A percentile compares a stretch with the other conserved stretches of the same genome.
These are phyloP conservation scores for Platysternon megacephalum DNA, from an alignment of 2,113 vertebrate species.

Conservation along the genomic window DNA sequence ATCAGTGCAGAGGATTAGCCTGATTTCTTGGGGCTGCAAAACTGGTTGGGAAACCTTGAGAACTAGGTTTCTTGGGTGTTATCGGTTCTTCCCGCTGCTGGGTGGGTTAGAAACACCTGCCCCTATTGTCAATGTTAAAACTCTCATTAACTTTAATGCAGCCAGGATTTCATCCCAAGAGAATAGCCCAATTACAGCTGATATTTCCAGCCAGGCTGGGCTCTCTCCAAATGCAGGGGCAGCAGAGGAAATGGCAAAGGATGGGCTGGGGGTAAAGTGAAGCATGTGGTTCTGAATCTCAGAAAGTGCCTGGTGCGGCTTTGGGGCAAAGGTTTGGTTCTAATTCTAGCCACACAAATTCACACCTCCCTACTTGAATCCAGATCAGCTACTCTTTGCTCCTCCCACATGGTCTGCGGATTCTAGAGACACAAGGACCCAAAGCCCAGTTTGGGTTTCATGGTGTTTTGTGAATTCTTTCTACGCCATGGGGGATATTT, in stretches of 20 bases:
- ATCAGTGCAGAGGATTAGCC: background rate
- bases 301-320: background rate
- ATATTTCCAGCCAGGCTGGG: background rate
- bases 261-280: background rate
- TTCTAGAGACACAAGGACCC: background rate
- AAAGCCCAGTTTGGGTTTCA: background rate
- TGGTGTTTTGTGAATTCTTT: background rate
- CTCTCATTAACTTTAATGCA: background rate
- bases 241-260: background rate
- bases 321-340: background rate
- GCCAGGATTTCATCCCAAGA: background rate
- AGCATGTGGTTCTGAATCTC: background rate
- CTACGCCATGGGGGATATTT: background rate
- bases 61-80: background rate
- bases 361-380: background rate
- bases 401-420: background rate
- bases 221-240: background rate
- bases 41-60: background rate
- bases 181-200: rapidly evolving
- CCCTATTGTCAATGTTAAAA: background rate
- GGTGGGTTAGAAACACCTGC: background rate
- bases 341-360: background rate
- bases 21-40: background rate
- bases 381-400: background rate
- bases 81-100: background rate